Evolutionary conservation across 92 coral and sea anemone genomes (phyloP), one percentile per base, ranked within the genome.

Genomic region (Zoanthus sansibaricus): DNA sequence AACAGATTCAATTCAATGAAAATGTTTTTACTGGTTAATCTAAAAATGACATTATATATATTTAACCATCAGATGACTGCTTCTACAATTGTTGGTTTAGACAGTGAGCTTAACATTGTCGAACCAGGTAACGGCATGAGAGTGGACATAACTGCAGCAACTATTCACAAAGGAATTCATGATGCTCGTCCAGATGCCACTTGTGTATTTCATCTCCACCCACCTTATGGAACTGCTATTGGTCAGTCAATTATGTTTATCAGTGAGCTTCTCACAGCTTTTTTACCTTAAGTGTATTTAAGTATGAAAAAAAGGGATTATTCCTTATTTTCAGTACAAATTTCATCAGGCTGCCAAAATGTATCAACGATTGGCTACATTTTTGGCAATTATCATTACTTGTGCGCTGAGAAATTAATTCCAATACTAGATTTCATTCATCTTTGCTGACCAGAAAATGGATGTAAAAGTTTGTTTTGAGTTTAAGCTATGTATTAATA

Each of bases 131-230:
- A 86, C 46, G 97, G 94, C 4, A 80, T 80, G 85, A 74, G 87
- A 45, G 90, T 75, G 3, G 95, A 93, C 13, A 88, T 47, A 15
- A 54, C 97, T 0, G 95, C 95, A 0, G 82, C 87, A 37, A 92
- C 95, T n/a, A 95, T 95, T 67, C 98, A 95, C 87, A 74, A 72
- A 67, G 95, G 94, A 11, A 79, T 94, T 44, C 98, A 94, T 83
- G 71, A 72, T 11, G 89, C 91, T 16, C 89, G 93, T 54, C 94
- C 98, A 25, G 93, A 91, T 77, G 95, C 95, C 0, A 80, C 82
- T 13, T 95, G 98, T 86, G 97, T 86, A 18, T 89, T 92, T 44
- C 98, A 95, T 87, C 47, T 95, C n/a, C 98, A 95, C 18, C 93
- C 98, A 9, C 96, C 98, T 9, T 90, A 95, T 70, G 83, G 86